These are phyloP conservation scores for Puffinus mauretanicus DNA, from an alignment of 2,113 vertebrate genomes.

Conservation along the genomic window DNA sequence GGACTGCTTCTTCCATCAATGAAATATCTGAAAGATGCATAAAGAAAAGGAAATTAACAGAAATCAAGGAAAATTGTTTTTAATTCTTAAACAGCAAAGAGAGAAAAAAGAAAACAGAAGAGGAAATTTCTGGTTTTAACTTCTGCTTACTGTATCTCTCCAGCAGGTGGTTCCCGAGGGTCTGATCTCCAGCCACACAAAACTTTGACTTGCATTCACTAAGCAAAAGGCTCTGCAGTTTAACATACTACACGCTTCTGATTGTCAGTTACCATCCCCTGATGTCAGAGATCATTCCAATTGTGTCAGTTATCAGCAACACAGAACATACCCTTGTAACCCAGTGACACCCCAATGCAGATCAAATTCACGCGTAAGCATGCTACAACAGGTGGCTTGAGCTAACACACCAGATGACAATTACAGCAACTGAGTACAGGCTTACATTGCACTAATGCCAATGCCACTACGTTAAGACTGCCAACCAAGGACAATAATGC, in stretches of 20 bases:
- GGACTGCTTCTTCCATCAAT: constrained; percentile 79
- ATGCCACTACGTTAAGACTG: not conserved
- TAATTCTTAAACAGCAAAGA: not conserved
- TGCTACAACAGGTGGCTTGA: not conserved
- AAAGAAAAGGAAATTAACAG: not conserved
- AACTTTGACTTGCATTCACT: not conserved
- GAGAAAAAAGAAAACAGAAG: not conserved
- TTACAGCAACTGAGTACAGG: not conserved
- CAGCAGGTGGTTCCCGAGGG: not conserved
- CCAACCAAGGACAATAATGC: not conserved
- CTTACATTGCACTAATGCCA: not conserved
- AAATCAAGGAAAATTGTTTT: fast-evolving
- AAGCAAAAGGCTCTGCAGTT: not conserved
- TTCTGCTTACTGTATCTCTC: not conserved
- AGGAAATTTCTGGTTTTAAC: not conserved
- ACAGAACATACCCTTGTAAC: not conserved
- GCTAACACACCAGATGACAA: not conserved
- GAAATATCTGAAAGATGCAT: constrained; percentile 72
- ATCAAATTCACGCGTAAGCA: not conserved
- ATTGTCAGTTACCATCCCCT: fast-evolving
- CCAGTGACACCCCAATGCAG: not conserved
- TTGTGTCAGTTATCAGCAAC: not conserved
- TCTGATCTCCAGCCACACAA: not conserved
- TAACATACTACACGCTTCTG: not conserved
- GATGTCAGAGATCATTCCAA: not conserved